phyloP scores from a whole-genome alignment of 1,140 invertebrate species.

The Varroa destructor region DNA sequence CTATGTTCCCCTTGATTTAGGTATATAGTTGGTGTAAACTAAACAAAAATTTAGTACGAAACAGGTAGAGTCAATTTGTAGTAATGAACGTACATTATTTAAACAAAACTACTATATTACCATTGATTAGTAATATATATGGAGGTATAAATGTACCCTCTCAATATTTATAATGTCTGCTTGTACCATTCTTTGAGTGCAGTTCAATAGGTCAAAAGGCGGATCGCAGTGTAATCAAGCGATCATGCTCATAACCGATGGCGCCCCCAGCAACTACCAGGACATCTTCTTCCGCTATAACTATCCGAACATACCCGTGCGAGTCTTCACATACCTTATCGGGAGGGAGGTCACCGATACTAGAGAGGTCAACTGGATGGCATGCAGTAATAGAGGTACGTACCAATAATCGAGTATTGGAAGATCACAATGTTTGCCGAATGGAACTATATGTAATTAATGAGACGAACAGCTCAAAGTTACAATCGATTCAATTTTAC shows the following conservation, averaged over 20 bases:
- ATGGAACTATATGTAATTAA: background rate
- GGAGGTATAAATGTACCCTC: too few relatives aligned
- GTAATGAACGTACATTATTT: too few relatives aligned
- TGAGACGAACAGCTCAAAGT: too few relatives aligned
- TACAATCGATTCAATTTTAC: too few relatives aligned
- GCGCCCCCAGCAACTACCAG: slow-evolving; percentile 80
- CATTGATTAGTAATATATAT: too few relatives aligned
- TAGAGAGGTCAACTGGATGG: slow-evolving; percentile 87
- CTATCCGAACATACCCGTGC: slow-evolving; percentile 54
- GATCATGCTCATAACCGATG: slow-evolving; percentile 96
- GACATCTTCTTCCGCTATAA: slow-evolving; percentile 80
- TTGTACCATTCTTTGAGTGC: background rate
- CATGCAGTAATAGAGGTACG: slow-evolving; percentile 82
- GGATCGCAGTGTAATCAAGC: slow-evolving; percentile 87
- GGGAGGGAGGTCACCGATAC: slow-evolving; percentile 84
- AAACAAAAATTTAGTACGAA: too few relatives aligned
- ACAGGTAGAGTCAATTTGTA: too few relatives aligned
- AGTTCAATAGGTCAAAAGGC: slow-evolving; percentile 41
- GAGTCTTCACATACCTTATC: slow-evolving; percentile 95
- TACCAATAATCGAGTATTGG: slow-evolving; percentile 23
- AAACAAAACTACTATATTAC: too few relatives aligned
- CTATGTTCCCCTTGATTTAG: too few relatives aligned
- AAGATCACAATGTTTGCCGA: background rate
- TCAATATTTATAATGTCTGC: too few relatives aligned
- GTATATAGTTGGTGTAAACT: too few relatives aligned